These are phyloP conservation scores for Steinernema scapterisci DNA, from an alignment of 2,888 invertebrate genomes.

Conservation along the genomic window DNA sequence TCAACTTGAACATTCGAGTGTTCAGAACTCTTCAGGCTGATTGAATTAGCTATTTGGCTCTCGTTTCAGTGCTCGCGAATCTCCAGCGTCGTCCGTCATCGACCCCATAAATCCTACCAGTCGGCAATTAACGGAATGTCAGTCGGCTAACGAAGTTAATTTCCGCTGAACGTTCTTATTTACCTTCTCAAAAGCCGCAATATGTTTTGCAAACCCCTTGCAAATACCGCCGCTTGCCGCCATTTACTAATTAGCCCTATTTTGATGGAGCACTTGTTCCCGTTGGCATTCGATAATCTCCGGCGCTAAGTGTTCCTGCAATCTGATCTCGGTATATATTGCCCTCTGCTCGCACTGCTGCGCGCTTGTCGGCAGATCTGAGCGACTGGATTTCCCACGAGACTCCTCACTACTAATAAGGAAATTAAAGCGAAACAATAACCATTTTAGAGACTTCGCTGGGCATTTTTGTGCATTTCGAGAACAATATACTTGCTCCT, in stretches of 20 bases:
- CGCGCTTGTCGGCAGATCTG: conserved; percentile 11
- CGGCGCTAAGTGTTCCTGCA: not conserved
- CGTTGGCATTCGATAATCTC: not conserved
- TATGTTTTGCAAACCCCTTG: not conserved
- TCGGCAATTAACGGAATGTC: not conserved
- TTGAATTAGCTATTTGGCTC: too few relatives aligned
- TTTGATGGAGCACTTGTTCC: not conserved
- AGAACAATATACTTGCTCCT: not conserved
- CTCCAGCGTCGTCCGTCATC: too few relatives aligned
- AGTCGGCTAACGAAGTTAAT: not conserved
- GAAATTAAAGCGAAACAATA: not conserved
- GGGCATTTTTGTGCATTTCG: not conserved
- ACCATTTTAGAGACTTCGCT: not conserved
- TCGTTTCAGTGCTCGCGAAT: too few relatives aligned
- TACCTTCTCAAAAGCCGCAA: not conserved
- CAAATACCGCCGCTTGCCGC: not conserved
- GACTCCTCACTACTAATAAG: not conserved
- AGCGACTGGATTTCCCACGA: not conserved
- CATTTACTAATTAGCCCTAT: not conserved
- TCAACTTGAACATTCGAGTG: too few relatives aligned
- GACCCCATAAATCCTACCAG: too few relatives aligned
- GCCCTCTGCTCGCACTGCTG: not conserved
- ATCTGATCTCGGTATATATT: not conserved
- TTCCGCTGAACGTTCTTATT: not conserved
- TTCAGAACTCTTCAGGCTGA: too few relatives aligned